phyloP scores from a whole-genome alignment of 2,113 vertebrate species.

The Pao palembangensis region DNA sequence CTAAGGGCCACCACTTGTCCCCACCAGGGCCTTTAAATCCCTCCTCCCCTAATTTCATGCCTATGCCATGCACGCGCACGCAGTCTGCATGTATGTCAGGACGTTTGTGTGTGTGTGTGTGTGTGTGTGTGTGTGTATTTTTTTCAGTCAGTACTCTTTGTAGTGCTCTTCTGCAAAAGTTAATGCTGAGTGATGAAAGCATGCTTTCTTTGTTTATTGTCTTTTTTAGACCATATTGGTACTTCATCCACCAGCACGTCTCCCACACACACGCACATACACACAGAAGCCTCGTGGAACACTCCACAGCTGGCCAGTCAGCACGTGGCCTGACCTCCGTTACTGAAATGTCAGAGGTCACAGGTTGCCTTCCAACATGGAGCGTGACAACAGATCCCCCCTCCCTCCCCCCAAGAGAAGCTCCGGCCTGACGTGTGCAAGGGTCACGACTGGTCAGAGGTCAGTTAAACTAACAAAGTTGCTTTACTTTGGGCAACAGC shows the following conservation, averaged over 20 bases:
- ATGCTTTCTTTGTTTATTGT: conserved; percentile 21
- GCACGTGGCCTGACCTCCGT: conserved; percentile 41
- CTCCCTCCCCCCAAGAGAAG: too few relatives aligned
- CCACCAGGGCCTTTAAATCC: too few relatives aligned
- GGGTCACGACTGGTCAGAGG: conserved; percentile 55
- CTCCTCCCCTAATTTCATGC: too few relatives aligned
- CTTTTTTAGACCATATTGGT: conserved; percentile 15
- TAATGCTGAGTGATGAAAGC: conserved; percentile 27
- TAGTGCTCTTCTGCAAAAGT: conserved; percentile 8
- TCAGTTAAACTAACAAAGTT: conserved; percentile 51
- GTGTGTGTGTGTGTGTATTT: too few relatives aligned
- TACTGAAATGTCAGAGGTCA: conserved; percentile 54
- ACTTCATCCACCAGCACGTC: conserved; percentile 18
- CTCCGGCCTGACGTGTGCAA: conserved; percentile 53
- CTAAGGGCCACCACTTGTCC: too few relatives aligned
- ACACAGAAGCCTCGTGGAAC: conserved; percentile 2
- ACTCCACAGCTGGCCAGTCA: conserved; percentile 35
- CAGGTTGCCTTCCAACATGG: conserved; percentile 63
- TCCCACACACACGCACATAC: not conserved
- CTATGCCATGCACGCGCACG: too few relatives aligned
- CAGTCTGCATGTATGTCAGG: too few relatives aligned
- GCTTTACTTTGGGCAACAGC: conserved; percentile 41
- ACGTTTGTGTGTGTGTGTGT: too few relatives aligned
- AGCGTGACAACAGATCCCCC: not conserved
- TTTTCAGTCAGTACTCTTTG: too few relatives aligned